Evolutionary conservation across 53 echinoderm and acorn worm species (phyloP).

Genomic region (Arbacia lixula): DNA sequence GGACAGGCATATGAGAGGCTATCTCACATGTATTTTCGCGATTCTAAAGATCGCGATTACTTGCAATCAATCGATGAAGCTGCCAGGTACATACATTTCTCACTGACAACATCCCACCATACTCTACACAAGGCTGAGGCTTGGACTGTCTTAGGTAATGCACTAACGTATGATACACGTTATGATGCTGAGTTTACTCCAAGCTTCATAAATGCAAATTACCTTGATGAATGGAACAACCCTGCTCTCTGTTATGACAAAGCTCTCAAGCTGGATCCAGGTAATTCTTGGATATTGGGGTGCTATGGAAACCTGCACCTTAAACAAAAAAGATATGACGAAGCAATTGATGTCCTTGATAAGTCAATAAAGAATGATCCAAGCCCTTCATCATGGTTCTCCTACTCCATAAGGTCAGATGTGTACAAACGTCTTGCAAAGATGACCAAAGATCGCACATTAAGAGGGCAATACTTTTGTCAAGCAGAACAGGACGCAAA

Average conservation of each 20-base stretch:
- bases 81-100: background rate
- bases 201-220: background rate
- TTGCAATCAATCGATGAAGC: background rate
- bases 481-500: background rate
- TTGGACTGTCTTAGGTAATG: conserved; percentile 43
- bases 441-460: background rate
- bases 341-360: background rate
- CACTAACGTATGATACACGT: background rate
- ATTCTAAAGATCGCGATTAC: background rate
- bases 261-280: conserved; percentile 30
- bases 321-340: background rate
- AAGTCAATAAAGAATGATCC: conserved; percentile 22
- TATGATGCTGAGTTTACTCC: background rate
- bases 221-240: conserved; percentile 2
- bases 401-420: background rate
- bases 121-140: conserved; percentile 19
- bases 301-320: background rate
- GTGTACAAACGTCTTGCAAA: conserved; percentile 1
- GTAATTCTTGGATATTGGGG: conserved; percentile 34
- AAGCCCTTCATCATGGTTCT: conserved; percentile 21
- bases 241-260: conserved; percentile 11
- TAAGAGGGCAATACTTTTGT: background rate
- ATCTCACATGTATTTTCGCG: conserved; percentile 21
- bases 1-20: conserved; percentile 48
- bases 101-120: conserved; percentile 6